Base-by-base conservation (phyloP, 2,113 vertebrate species). In the Rhea americana region DNA sequence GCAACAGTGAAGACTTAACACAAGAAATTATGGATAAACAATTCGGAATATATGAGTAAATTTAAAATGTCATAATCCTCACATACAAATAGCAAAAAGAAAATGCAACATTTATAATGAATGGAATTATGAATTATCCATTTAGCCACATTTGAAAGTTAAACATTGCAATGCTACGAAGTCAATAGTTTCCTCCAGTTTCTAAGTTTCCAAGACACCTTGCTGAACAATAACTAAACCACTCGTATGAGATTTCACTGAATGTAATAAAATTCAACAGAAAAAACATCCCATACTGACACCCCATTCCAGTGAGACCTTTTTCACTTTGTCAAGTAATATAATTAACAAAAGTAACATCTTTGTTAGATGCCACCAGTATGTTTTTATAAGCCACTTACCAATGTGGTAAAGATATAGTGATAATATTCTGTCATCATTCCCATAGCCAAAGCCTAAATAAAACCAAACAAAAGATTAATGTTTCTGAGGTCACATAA, bases 371-470 rank as follows among this genome's bases (percentile, higher is more conserved):
- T 79, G 5, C 21, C 56, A 78, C 72, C 47, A 47, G 13, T 48
- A 21, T 35, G 47, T 85, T 95, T 83, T 87, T 53, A 81, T 75
- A 89, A 96, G 67, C 77, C 89, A 98, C 99, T 99, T 98, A 99
- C 99, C 99, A 99, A 96, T 89, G 99, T 99, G 80, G 99, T 99
- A 97, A 99, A 99, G 97, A 99, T 99, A 89, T 99, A 99, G 97
- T 99, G 99, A 96, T 99, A 99, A 93, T 99, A 99, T 97, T 99
- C 99, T 80, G 99, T 99, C 99, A 99, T 99, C 99, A 99, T 99
- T 89, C 99, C 99, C 99, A 99, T 99, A 94, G 99, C 98, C 87
- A 99, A 98, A 96, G 98, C 99, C 99, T 99, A 92, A 85, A 95
- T 96, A 97, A 79, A 96, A 97, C 90, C 77, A 96, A 95, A 96